These are phyloP conservation scores for Onychomys arenicola DNA, from an alignment of 2,797 vertebrate genomes.

Conservation along the genomic window DNA sequence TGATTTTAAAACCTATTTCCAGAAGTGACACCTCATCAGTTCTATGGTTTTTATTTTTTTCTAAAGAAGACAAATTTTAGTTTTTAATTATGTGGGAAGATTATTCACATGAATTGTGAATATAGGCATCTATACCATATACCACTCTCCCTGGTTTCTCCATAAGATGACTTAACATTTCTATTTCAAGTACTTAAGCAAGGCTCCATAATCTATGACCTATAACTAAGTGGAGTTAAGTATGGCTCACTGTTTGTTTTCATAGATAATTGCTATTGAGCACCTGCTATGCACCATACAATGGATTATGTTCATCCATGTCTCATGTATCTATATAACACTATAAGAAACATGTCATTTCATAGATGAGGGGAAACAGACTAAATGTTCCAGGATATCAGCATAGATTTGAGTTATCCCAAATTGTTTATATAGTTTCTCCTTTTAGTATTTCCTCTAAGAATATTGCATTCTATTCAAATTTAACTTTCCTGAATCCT, in stretches of 20 bases:
- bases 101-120: neutral
- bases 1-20: neutral
- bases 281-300: neutral
- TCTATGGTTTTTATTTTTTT: neutral
- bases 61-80: neutral
- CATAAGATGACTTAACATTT: neutral
- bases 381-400: neutral
- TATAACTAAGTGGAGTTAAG: neutral
- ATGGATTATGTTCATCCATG: neutral
- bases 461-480: constrained; percentile 38
- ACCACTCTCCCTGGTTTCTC: neutral
- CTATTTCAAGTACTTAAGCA: neutral
- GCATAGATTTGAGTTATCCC: neutral
- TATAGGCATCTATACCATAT: neutral
- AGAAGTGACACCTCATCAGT: neutral
- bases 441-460: neutral
- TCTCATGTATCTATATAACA: neutral
- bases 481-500: neutral
- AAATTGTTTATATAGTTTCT: neutral
- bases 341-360: neutral
- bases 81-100: constrained; percentile 28
- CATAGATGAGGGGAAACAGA: neutral
- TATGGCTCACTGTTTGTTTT: neutral
- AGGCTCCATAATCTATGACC: neutral
- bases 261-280: neutral